Base-by-base conservation (phyloP, 2,888 invertebrate species). In the Teinopalpus imperialis region DNA sequence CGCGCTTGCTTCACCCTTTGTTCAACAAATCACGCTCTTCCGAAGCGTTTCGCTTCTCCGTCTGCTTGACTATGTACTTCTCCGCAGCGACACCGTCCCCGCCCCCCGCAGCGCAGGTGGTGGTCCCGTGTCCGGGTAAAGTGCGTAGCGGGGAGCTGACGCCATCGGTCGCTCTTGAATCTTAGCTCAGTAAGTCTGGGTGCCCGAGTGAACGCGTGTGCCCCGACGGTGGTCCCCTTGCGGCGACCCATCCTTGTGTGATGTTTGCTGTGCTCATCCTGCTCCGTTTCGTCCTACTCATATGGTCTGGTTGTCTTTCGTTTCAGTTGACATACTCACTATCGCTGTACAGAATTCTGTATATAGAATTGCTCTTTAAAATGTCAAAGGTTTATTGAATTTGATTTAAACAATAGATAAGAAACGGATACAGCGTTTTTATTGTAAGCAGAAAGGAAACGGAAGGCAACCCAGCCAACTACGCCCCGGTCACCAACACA, bases 71-170 rank as follows among this genome's bases (percentile, higher is more conserved):
- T 56, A 53, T 66, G 30, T 57, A 65, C 55, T 78, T 74, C 59
- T 74, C 59, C 69, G 53, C 76, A 56, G 61, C 65, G 41, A 53
- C 63, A 39, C 56, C 65, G 54, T 57, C 68, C 36, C 66, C 72
- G 49, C 64, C 67, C 47, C 73, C 71, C 21, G 72, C 71, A 27
- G 79, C 80, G 42, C 74, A 66, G 53, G 69, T 69, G 53, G 85
- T 88, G 59, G 66, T 81, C 59, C 88, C 89, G 31, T 75, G 82
- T 51, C 85, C 89, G 48, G 89, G 89, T 59, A 73, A 71, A 58
- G 85, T 89, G 57, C 79, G 81, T 57, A 66, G 59, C 52, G 81
- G 76, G 51, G 76, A 76, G 59, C 57, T 69, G 58, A 54, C 68
- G 56, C 51, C 64, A 65, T 71, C 73, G 64, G 61, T 66, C 57